Evolutionary conservation across 1,140 invertebrate species (phyloP).

Genomic region (Doryteuthis pealeii): DNA sequence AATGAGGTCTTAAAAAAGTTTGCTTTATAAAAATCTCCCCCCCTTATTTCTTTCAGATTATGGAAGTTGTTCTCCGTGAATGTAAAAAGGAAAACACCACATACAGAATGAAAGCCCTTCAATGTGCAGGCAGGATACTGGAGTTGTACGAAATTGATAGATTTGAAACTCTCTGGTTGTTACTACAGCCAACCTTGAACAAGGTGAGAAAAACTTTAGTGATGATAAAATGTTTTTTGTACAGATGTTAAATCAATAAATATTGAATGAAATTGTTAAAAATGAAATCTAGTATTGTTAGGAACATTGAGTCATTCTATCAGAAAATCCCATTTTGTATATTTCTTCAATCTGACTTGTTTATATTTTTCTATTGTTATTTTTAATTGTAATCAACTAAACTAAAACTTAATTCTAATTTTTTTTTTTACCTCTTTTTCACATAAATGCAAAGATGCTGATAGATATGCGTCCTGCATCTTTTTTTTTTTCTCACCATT

Average conservation of each 20-base stretch:
- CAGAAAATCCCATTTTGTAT: neutral
- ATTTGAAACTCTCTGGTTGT: conserved; percentile 77
- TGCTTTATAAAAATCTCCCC: no score
- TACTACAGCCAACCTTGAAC: conserved; percentile 44
- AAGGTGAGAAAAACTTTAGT: conserved; percentile 38
- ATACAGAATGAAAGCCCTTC: conserved; percentile 76
- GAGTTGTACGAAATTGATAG: conserved; percentile 73
- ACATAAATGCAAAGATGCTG: no score
- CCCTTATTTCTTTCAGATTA: conserved; percentile 55
- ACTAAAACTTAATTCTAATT: no score
- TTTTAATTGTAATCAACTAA: no score
- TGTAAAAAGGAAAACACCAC: conserved; percentile 75
- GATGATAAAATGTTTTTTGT: no score
- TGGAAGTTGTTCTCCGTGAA: conserved; percentile 75
- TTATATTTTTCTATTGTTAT: no score
- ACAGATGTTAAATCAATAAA: neutral
- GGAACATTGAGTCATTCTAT: neutral
- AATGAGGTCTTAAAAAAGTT: no score
- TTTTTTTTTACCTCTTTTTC: no score
- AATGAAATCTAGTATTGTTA: neutral
- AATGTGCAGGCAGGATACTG: conserved; percentile 73
- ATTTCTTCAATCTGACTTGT: conserved; percentile 71
- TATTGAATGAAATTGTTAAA: neutral
- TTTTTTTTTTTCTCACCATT: no score
- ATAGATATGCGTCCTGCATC: no score